Conservation (phyloP, 2,113 vertebrate genomes). For the Phyllopteryx taeniolatus region DNA sequence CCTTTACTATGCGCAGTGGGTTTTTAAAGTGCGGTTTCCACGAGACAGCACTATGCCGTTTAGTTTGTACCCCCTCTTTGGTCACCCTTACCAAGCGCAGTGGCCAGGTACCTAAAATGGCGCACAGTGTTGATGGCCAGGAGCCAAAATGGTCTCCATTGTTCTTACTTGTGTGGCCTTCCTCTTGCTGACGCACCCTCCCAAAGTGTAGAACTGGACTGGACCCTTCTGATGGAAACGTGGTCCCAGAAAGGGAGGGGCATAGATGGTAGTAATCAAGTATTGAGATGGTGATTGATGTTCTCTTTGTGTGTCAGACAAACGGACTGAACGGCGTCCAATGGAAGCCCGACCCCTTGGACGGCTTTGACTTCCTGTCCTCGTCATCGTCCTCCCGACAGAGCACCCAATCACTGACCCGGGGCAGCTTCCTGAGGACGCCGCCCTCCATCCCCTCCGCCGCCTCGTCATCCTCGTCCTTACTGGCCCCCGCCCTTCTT, state of each 20-base stretch:
- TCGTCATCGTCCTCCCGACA: conserved; percentile 61
- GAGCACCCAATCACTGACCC: conserved; percentile 75
- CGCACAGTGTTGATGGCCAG: neutral
- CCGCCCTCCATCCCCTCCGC: conserved; percentile 58
- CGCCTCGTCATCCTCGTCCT: conserved; percentile 62
- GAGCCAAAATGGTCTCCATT: too few species aligned
- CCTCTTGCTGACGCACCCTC: neutral
- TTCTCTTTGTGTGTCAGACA: conserved; percentile 28
- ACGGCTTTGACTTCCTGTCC: conserved; percentile 75
- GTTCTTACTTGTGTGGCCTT: too few species aligned
- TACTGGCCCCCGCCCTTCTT: conserved; percentile 63
- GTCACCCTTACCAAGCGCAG: neutral
- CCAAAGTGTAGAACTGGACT: neutral
- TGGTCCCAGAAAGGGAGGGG: neutral
- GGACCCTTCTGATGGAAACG: neutral
- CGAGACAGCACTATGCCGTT: neutral
- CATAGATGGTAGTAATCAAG: neutral
- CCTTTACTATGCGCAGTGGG: too few species aligned
- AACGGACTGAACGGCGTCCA: conserved; percentile 74
- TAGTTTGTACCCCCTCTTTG: neutral
- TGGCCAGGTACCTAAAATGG: neutral
- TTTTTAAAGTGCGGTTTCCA: neutral
- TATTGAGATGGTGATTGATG: neutral
- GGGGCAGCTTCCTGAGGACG: conserved; percentile 53
- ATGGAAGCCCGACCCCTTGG: conserved; percentile 79